A percentile compares a stretch with the other conserved stretches of the same genome.
These are phyloP conservation scores for Corythoichthys haematopterus DNA, from an alignment of 2,113 vertebrate genomes.

Conservation along the genomic window DNA sequence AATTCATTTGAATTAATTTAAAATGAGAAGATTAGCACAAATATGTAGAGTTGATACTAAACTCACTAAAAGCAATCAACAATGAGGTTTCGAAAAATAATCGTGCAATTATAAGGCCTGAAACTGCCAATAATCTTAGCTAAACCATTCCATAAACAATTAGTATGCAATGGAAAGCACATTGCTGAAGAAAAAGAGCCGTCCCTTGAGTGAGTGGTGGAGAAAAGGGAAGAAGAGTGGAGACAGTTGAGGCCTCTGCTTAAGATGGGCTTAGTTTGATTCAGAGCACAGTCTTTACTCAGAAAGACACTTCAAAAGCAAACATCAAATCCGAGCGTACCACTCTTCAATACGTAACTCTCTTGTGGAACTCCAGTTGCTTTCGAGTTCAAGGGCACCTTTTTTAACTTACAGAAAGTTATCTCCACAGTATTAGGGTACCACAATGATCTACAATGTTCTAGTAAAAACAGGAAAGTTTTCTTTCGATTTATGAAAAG, in stretches of 20 bases:
- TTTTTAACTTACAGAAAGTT: slow-evolving; percentile 45
- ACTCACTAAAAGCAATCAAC: not conserved
- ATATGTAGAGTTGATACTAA: no score
- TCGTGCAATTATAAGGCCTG: not conserved
- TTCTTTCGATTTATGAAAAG: not conserved
- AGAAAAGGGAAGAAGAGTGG: slow-evolving; percentile 33
- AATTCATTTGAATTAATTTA: no score
- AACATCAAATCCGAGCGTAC: slow-evolving; percentile 53
- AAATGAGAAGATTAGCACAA: no score
- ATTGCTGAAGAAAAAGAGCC: slow-evolving; percentile 20
- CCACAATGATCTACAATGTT: not conserved
- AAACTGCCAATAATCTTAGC: slow-evolving; percentile 1
- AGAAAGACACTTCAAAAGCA: slow-evolving; percentile 71
- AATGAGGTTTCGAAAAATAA: not conserved
- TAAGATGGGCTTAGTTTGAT: slow-evolving; percentile 60
- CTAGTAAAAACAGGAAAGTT: not conserved
- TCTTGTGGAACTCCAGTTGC: slow-evolving; percentile 48
- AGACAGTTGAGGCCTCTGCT: slow-evolving; percentile 48
- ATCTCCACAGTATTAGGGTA: slow-evolving; percentile 17
- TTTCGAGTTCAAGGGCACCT: slow-evolving; percentile 66
- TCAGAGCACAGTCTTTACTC: slow-evolving; percentile 58
- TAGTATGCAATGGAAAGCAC: slow-evolving; percentile 50
- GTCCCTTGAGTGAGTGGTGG: slow-evolving; percentile 34
- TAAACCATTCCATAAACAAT: slow-evolving; percentile 32
- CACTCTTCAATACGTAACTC: slow-evolving; percentile 46